Conservation (phyloP, 1,140 invertebrate species). For the Diabrotica virgifera region DNA sequence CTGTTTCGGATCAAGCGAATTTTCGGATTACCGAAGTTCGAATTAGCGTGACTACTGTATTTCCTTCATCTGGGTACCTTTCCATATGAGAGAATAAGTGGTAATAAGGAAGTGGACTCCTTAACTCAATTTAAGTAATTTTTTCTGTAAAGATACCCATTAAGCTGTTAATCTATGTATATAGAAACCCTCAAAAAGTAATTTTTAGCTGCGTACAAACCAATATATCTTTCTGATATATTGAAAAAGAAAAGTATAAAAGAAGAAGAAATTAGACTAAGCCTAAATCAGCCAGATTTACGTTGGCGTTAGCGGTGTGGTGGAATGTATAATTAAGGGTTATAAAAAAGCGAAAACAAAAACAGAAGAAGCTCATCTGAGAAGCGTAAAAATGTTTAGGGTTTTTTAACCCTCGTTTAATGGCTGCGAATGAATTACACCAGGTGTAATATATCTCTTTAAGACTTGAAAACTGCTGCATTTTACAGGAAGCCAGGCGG, state of each 20-base stretch:
- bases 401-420: constrained; percentile 37
- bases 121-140: no score
- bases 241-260: no score
- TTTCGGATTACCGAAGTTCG: no score
- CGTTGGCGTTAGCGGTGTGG: constrained; percentile 12
- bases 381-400: constrained; percentile 38
- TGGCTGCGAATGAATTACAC: constrained; percentile 32
- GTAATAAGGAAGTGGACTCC: no score
- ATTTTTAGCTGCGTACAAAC: constrained; percentile 4
- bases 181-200: constrained; percentile 6
- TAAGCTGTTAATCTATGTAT: no score
- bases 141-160: no score
- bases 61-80: no score
- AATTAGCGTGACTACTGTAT: no score
- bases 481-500: constrained; percentile 26
- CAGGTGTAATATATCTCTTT: constrained; percentile 34
- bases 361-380: constrained; percentile 30
- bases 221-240: background rate
- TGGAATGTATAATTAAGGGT: constrained; percentile 17
- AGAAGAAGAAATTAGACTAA: constrained; percentile 33
- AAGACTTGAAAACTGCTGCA: constrained; percentile 24
- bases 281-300: constrained; percentile 34
- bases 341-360: constrained; percentile 15
- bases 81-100: no score
- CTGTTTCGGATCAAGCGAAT: no score